These are phyloP conservation scores for Brachionus rotundiformis DNA, from an alignment of 1,140 invertebrate species.

Conservation along the genomic window DNA sequence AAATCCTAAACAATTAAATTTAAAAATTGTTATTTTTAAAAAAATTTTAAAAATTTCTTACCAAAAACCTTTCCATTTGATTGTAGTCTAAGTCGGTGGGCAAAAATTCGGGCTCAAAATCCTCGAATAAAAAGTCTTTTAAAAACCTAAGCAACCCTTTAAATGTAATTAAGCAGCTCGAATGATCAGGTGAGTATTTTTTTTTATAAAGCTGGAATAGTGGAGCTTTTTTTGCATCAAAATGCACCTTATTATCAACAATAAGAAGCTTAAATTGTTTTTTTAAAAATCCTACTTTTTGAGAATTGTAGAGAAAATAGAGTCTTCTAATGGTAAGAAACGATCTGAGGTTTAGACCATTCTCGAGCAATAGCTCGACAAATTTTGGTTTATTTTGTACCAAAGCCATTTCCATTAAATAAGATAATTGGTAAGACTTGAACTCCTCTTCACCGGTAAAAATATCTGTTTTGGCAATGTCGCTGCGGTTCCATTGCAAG, in stretches of 20 bases:
- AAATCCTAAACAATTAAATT: no score
- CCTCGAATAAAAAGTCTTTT: constrained; percentile 49
- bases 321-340: constrained; percentile 90
- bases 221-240: constrained; percentile 48
- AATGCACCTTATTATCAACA: neutral
- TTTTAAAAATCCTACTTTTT: constrained; percentile 54
- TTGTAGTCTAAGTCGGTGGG: constrained; percentile 6
- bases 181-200: constrained; percentile 52
- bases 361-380: constrained; percentile 90
- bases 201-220: constrained; percentile 53
- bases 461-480: constrained; percentile 54
- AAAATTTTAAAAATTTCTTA: neutral
- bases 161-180: constrained; percentile 27
- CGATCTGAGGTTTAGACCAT: constrained; percentile 95
- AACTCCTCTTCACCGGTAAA: constrained; percentile 54
- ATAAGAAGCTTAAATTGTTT: neutral
- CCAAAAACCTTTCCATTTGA: constrained; percentile 47
- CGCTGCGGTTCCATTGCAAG: constrained; percentile 54
- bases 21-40: no score
- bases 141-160: constrained; percentile 47
- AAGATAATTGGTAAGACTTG: constrained; percentile 55
- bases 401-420: constrained; percentile 74
- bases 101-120: constrained; percentile 36
- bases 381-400: constrained; percentile 94
- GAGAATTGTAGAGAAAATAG: constrained; percentile 68